Evolutionary conservation across 2,888 invertebrate species (phyloP), one percentile per base, ranked within the genome.

Genomic region (Anarsia innoxiella): DNA sequence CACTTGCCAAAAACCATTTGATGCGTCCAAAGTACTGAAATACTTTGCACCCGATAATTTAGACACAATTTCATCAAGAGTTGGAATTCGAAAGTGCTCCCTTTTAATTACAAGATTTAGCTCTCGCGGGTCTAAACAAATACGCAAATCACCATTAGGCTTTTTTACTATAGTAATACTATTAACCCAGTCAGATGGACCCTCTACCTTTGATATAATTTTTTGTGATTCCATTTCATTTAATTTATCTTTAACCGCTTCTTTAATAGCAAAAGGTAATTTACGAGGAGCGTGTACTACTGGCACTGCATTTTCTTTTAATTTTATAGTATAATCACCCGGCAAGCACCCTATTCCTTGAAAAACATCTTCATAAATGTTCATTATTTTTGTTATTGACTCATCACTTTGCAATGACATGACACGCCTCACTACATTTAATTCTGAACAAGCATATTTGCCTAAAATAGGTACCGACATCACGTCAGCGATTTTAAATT

Each of bases 131-230:
- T 30, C 30, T 9, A 30, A n/a, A 11, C 30, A 30, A 2, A 30
- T 14, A 14, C 30, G 39, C 28, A 45, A 19, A 13, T 41, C 46
- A 27, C 52, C 52, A 30, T 49, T 47, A 0, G 44, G 34, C 39
- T 58, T 58, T 31, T 40, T 46, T 0, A 50, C 56, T 0, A 55
- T 45, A 1, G 48, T 50, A 36, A 54, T 45, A n/a, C 47, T 48
- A 27, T 42, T 54, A 0, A 56, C 56, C 56, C 53, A 56, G 10
- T 41, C 40, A 6, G 48, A 49, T 1, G 49, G 49, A 3, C 45
- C 46, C 27, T 49, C 48, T 2, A 55, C 50, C 36, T 48, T 51
- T 1, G 36, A 39, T 6, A 56, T 49, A 2, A 51, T 41, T 2
- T 42, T 42, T 3, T 45, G 26, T 10, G 26, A 28, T 25, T 42